Base-by-base conservation (phyloP, 2,888 invertebrate species). In the Dynastes grantii region DNA sequence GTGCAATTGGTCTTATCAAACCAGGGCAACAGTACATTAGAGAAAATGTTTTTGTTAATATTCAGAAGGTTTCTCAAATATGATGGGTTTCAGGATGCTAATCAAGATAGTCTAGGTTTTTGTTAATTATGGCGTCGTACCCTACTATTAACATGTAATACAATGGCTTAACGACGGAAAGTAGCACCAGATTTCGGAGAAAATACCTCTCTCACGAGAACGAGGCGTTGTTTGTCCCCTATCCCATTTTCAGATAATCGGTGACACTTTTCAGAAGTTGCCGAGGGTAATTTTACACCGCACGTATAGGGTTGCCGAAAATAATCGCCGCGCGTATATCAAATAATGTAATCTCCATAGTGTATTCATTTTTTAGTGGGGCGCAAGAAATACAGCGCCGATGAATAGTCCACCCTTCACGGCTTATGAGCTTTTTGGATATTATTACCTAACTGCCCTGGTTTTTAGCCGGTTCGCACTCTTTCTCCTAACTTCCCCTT, bases 201-300 rank as follows among this genome's bases (percentile, higher is more conserved):
- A 68, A 68, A 68, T 51, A 68, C 49, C 40, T 49, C 51, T 51
- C 51, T 68, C 68, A 4, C 63, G 63, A 29, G 32, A 32, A 63
- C 63, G 68, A 16, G 16, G 45, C 11, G 68, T 49, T n/a, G 51
- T 37, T 37, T 5, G 32, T 37, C 32, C 51, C 13, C 16, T n/a
- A 40, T 22, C 51, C 68, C 68, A 29, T 68, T 68, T 68, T 68
- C 68, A 68, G 53, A 68, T 68, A 68, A 51, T 68, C 68, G 49
- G 68, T 68, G 68, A 68, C 68, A 68, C 27, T 68, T 68, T 68
- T 68, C 68, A 68, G 68, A 68, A 68, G 68, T 27, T 68, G n/a
- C 29, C 29, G n/a, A 67, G 22, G 68, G 51, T 68, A 68, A 29
- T 63, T 63, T 68, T 49, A 51, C 68, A 37, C 32, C 32, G 32